phyloP scores from a whole-genome alignment of 1,140 invertebrate species.

The Phymastichus coffea region DNA sequence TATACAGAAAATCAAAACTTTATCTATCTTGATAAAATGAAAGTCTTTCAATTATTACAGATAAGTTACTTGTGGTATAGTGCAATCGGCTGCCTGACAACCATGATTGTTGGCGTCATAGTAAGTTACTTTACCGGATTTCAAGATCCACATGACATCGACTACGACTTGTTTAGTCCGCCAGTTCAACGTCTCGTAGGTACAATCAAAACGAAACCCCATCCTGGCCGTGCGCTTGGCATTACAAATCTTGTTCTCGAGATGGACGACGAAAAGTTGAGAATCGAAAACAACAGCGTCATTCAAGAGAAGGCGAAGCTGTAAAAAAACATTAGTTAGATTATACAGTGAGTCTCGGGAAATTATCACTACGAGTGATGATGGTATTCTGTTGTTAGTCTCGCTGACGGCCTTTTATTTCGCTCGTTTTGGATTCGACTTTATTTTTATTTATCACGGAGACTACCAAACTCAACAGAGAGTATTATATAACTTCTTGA shows the following conservation, averaged over 20 bases:
- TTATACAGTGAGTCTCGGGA: no score
- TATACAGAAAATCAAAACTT: no score
- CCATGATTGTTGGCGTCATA: conserved; percentile 69
- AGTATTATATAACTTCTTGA: no score
- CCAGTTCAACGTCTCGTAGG: conserved; percentile 48
- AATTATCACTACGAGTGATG: no score
- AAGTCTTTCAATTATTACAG: conserved; percentile 44
- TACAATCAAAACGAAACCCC: conserved; percentile 33
- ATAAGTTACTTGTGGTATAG: conserved; percentile 78
- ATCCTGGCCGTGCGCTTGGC: conserved; percentile 36
- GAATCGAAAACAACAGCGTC: conserved; percentile 24
- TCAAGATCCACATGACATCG: conserved; percentile 57
- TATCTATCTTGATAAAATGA: no score
- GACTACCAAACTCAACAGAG: no score
- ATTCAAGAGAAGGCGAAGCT: neutral
- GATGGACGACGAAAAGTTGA: conserved; percentile 46
- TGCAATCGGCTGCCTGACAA: conserved; percentile 71
- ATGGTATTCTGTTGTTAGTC: no score
- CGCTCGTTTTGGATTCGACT: no score
- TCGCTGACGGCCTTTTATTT: no score
- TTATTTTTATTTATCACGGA: no score
- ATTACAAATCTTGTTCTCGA: conserved; percentile 51
- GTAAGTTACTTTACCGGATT: conserved; percentile 70
- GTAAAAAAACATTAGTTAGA: no score
- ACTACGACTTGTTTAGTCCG: conserved; percentile 60